Conservation (phyloP, 35 echinoderm and acorn worm species). For the Apostichopus californicus region DNA sequence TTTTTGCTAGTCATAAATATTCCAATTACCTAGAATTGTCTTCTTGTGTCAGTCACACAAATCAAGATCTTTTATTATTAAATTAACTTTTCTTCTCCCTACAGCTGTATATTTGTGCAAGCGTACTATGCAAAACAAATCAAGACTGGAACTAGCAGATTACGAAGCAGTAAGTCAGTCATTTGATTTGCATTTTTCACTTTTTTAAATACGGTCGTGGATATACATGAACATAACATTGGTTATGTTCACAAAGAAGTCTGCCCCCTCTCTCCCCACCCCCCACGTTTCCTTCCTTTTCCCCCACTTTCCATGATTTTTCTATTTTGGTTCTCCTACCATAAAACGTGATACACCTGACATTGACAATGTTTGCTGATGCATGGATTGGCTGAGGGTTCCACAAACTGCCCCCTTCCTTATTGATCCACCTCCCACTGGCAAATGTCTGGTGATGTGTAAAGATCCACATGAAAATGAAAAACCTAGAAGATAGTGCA, state of each 20-base stretch:
- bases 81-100: constrained; percentile 45
- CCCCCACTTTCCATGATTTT: no score
- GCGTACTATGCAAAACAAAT: constrained; percentile 99
- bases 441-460: no score
- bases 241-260: neutral
- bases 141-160: constrained; percentile 98
- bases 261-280: neutral
- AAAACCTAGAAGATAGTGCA: no score
- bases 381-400: no score
- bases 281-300: neutral
- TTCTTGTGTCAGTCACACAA: neutral
- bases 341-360: no score
- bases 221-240: neutral
- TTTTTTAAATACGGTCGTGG: neutral
- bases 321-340: no score
- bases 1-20: neutral
- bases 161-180: constrained; percentile 99
- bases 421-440: no score
- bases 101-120: constrained; percentile 99
- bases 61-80: neutral
- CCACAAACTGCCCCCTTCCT: no score
- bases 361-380: no score
- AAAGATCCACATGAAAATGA: no score
- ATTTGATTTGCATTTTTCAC: constrained; percentile 13
- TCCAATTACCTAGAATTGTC: neutral